Percentiles rank a stretch among this genome's conserved stretches.
Conservation (phyloP, 2,113 vertebrate species). For the Brachyistius frenatus region DNA sequence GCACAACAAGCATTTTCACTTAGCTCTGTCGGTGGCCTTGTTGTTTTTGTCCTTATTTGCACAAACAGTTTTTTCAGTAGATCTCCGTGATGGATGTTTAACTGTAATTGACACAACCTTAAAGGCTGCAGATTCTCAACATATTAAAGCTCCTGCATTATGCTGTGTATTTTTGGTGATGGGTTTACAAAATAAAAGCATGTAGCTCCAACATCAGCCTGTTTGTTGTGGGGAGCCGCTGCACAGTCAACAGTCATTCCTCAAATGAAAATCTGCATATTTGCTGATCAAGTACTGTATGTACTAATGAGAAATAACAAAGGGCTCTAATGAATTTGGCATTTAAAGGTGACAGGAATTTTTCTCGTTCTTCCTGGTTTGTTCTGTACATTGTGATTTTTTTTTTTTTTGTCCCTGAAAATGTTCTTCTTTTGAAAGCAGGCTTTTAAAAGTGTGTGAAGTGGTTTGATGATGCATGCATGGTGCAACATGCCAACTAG, state of each 20-base stretch:
- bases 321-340: conserved; percentile 35
- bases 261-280: conserved; percentile 13
- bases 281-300: not conserved
- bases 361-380: conserved; percentile 23
- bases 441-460: not conserved
- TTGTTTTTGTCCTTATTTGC: conserved; percentile 19
- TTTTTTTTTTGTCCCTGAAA: conserved; percentile 2
- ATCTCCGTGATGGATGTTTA: not conserved
- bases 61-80: not conserved
- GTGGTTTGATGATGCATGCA: not conserved
- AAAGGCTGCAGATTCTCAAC: not conserved
- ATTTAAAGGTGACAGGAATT: conserved; percentile 32
- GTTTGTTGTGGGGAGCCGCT: conserved; percentile 17
- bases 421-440: conserved; percentile 33
- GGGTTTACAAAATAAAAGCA: conserved; percentile 4
- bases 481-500: not conserved
- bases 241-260: not conserved
- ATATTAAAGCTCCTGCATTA: not conserved
- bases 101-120: not conserved
- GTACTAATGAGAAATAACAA: conserved; percentile 20
- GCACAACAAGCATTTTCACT: conserved; percentile 13
- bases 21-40: not conserved
- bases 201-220: not conserved
- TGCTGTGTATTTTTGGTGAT: conserved; percentile 2
- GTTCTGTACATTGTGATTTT: not conserved